Conservation (phyloP, 2,113 vertebrate species). For the Peucedramus taeniatus region DNA sequence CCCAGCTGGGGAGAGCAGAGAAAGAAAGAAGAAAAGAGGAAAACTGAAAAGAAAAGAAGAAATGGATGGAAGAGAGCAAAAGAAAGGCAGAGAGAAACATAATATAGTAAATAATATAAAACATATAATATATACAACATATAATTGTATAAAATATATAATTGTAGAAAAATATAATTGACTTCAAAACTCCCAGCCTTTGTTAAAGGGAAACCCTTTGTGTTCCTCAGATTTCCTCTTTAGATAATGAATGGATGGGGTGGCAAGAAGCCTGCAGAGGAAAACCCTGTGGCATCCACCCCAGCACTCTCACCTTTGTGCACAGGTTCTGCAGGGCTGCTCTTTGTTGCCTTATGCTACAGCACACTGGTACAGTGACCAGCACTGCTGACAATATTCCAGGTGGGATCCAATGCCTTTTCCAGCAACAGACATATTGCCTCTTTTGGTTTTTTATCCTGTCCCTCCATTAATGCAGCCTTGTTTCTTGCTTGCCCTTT, state of each 20-base stretch:
- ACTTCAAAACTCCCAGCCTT: neutral
- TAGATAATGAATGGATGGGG: neutral
- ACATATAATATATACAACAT: neutral
- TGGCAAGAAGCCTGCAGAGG: neutral
- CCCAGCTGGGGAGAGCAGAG: neutral
- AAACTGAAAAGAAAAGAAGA: neutral
- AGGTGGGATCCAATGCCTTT: neutral
- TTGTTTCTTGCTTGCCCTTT: neutral
- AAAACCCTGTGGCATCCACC: no score
- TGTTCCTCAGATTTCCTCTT: neutral
- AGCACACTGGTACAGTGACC: neutral
- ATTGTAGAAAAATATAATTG: neutral
- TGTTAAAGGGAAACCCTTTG: neutral
- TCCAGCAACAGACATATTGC: neutral
- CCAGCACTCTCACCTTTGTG: neutral
- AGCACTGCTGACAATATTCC: neutral
- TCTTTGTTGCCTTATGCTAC: neutral
- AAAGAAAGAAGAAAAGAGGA: neutral
- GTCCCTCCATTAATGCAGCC: neutral
- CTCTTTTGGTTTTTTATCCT: neutral
- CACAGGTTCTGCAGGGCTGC: neutral
- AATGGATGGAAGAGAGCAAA: neutral
- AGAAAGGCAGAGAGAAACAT: neutral
- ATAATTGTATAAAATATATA: neutral
- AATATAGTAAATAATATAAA: no score